phyloP scores from a whole-genome alignment of 1,140 invertebrate species.

The Pollicipes pollicipes region DNA sequence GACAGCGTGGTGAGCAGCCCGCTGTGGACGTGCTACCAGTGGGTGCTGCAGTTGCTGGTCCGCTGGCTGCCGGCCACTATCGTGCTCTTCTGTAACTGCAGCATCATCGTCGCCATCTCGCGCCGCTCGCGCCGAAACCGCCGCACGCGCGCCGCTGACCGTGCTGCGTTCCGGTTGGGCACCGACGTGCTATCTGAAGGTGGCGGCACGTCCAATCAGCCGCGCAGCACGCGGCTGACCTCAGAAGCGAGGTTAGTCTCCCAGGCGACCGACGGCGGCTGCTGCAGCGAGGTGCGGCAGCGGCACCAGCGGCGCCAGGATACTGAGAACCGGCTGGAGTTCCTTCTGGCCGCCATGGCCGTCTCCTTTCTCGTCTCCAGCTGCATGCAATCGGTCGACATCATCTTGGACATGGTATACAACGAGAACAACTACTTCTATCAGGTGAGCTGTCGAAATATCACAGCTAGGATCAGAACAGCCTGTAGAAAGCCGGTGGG shows the following conservation, averaged over 20 bases:
- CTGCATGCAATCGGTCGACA: not conserved
- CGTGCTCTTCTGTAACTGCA: not conserved
- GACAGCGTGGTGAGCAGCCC: not conserved
- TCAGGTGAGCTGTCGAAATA: not conserved
- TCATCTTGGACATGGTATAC: not conserved
- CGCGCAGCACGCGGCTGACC: not conserved
- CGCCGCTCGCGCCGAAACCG: not conserved
- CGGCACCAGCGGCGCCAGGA: not conserved
- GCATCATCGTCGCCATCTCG: not conserved
- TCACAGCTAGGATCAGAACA: too few relatives aligned
- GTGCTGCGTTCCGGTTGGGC: too few relatives aligned
- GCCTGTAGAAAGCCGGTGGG: too few relatives aligned
- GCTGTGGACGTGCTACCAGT: not conserved
- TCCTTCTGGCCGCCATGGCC: not conserved
- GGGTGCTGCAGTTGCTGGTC: not conserved
- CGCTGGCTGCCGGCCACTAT: not conserved
- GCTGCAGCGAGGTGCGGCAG: too few relatives aligned
- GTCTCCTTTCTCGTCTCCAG: not conserved
- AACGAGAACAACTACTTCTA: not conserved
- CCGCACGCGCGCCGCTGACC: too few relatives aligned
- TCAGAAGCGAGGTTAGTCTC: not conserved
- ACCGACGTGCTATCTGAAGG: not conserved
- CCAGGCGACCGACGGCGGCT: too few relatives aligned
- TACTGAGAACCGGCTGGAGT: not conserved
- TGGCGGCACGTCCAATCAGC: not conserved